Base-by-base conservation (phyloP, 2,888 invertebrate species). In the Aproaerema taeniolella region DNA sequence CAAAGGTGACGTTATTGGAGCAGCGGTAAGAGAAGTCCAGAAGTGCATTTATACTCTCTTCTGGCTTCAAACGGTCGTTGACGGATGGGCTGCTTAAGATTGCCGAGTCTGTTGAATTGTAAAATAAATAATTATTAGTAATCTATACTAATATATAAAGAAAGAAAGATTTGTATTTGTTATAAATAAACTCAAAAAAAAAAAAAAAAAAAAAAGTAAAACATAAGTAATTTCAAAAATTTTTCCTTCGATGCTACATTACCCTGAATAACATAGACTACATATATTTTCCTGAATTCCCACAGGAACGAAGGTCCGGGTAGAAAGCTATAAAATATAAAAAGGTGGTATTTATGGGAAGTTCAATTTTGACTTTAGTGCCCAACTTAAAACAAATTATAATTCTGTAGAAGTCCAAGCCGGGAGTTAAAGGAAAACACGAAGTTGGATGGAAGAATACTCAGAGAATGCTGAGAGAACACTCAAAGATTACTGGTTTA, bases 21-120 rank as follows among this genome's bases (percentile, higher is more conserved):
- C 90, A 90, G 26, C 89, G 80, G 63, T 88, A 89, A 0, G 88
- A 87, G 68, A 88, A 89, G 2, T 67, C 74, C 0, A 53, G 31
- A 1, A 86, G 63, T 0, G 88, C 88, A 41, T 70, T 79, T 7
- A 88, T 56, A 0, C 69, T 72, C 0, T 49, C 46, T 0, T 41
- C 34, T 0, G 71, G 57, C 1, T 38, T 37, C 7, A 80, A 44
- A 0, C 44, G 41, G 6, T 68, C 60, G 0, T 39, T 43, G 3
- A 45, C 13, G 0, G 50, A 38, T 9, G 26, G 26, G n/a, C 34
- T 39, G 0, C 29, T 42, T 1, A 72, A 24, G 0, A 47, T 54
- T 0, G 76, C 63, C 0, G 59, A 56, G 1, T 69, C 80, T 80
- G 65, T 7, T 55, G 52, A 34, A 2, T n/a, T 12, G 25, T n/a